Base-by-base conservation (phyloP, 2,113 vertebrate species). In the Rhabdomys dilectus region DNA sequence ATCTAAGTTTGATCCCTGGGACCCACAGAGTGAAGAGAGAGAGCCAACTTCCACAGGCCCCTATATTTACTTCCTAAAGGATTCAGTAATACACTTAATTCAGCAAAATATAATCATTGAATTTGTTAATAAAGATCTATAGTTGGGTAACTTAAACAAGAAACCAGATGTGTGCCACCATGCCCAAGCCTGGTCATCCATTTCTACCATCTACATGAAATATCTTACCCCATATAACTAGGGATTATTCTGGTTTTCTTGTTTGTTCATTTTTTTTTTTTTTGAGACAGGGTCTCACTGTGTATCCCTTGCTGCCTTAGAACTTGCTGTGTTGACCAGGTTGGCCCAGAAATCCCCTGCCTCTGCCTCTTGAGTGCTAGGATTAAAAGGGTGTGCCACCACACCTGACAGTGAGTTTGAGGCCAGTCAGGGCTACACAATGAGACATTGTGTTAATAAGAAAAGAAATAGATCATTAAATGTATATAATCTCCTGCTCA, bases 171-270 rank as follows among this genome's bases (percentile, higher is more conserved):
- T 80, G 29, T 53, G 48, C 77, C 31, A 34, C 76, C 48, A 80
- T 53, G 17, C 77, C 77, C 29, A 76, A 51, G 16, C 80, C 36
- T 72, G 60, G 45, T 45, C 48, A 96, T 24, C 4, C 39, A 31
- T 94, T 89, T 86, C 58, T 76, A 86, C 81, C 39, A 60, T 85
- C 53, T 42, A 84, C 8, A 72, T 53, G 53, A 95, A 94, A 15
- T 76, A 62, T 7, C 48, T 97, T 36, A 91, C 97, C 0, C 78
- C 64, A 91, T 90, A 31, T 85, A 62, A 91, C 45, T 93, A 93
- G 96, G 76, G 9, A 98, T 93, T 39, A 89, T 48, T 94, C 96
- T 90, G 91, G 36, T 64, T 98, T 96, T 42, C 24, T 45, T 22
- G 7, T 73, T 75, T 75, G 10, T 75, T 76, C 45, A 42, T 12